Percentiles rank a stretch among this genome's conserved stretches.
phyloP scores from a whole-genome alignment of 2,797 vertebrate species.

The Huso huso region DNA sequence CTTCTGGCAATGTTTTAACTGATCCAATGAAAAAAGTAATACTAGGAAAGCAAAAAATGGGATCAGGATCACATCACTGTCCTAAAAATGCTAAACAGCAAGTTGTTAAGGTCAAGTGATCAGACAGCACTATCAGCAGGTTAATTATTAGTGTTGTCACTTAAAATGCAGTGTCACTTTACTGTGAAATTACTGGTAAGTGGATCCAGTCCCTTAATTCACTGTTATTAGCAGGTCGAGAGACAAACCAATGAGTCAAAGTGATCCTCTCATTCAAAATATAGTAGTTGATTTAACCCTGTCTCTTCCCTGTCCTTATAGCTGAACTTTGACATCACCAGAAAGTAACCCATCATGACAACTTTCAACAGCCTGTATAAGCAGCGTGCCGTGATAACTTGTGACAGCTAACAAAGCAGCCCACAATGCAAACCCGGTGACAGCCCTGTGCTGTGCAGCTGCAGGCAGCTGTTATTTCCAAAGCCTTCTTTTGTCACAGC shows the following conservation, averaged over 20 bases:
- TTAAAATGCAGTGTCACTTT: background rate
- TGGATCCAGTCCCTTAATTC: background rate
- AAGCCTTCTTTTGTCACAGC: constrained; percentile 21
- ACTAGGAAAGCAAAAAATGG: too few species aligned
- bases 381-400: background rate
- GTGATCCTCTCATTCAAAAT: background rate
- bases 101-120: too few species aligned
- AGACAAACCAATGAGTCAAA: background rate
- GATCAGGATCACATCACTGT: too few species aligned
- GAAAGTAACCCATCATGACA: background rate
- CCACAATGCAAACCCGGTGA: constrained; percentile 1
- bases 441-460: constrained; percentile 15
- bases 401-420: constrained; percentile 1
- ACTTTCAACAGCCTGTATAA: background rate
- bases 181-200: background rate
- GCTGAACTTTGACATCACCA: background rate
- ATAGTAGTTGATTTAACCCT: background rate
- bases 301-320: background rate
- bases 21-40: too few species aligned
- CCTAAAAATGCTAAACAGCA: too few species aligned
- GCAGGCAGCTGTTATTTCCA: constrained; percentile 24
- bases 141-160: background rate
- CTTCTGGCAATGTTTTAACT: too few species aligned
- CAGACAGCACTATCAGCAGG: too few species aligned
- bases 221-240: background rate